Conservation (phyloP, 2,888 invertebrate genomes). For the Diarsia brunnea region DNA sequence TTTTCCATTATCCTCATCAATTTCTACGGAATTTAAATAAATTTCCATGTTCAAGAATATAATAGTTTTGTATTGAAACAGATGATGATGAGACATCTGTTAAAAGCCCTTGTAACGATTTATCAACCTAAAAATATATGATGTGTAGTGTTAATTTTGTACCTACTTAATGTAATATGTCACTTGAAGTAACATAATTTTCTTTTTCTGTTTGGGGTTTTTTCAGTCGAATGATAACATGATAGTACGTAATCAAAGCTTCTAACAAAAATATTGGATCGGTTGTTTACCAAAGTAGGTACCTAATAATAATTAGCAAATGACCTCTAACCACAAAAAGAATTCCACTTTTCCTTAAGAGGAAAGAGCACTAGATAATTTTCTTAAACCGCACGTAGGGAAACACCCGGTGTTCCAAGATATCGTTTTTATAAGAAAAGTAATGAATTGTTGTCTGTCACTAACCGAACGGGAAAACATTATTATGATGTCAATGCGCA, state of each 20-base stretch:
- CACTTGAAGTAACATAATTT: not conserved
- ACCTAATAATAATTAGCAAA: not conserved
- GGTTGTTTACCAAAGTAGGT: not conserved
- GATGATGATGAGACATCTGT: constrained; percentile 33
- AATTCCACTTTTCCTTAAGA: constrained; percentile 13
- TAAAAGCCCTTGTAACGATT: constrained; percentile 50
- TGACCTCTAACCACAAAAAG: not conserved
- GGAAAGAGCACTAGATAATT: constrained; percentile 33
- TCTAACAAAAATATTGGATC: not conserved
- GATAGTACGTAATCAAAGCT: not conserved
- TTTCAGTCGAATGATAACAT: not conserved
- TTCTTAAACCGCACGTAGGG: constrained; percentile 26
- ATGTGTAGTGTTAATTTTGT: not conserved
- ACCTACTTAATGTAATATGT: not conserved
- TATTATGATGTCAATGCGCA: constrained; percentile 28
- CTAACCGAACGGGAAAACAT: constrained; percentile 22
- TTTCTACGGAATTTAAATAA: constrained; percentile 55
- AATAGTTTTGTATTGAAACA: constrained; percentile 51
- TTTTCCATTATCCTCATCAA: constrained; percentile 30
- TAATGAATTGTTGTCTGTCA: constrained; percentile 19
- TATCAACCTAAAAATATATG: constrained; percentile 19
- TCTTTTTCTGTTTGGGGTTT: not conserved
- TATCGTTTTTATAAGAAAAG: constrained; percentile 42
- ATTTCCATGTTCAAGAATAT: constrained; percentile 46
- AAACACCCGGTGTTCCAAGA: constrained; percentile 25